phyloP scores from a whole-genome alignment of 2,797 vertebrate species.

The Bradypodion ventrale region DNA sequence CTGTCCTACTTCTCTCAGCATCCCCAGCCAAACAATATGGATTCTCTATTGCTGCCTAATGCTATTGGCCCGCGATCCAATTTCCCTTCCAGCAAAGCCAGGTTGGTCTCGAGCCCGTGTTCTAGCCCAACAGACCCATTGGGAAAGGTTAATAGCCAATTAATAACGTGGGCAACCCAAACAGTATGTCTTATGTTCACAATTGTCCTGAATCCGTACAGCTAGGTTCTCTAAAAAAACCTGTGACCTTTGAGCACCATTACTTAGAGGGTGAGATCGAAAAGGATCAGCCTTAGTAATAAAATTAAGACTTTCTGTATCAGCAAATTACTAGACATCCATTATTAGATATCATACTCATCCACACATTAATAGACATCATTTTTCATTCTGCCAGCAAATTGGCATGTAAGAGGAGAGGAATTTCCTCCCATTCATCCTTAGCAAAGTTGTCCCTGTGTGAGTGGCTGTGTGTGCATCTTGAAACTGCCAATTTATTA shows the following conservation, averaged over 20 bases:
- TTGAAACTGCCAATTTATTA: neutral
- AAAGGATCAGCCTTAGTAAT: conserved; percentile 4
- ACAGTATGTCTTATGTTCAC: neutral
- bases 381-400: conserved; percentile 30
- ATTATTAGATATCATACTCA: conserved; percentile 24
- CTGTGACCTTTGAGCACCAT: conserved; percentile 17
- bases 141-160: too few species aligned
- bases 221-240: neutral
- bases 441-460: conserved; percentile 5
- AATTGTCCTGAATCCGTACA: neutral
- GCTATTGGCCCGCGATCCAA: too few species aligned
- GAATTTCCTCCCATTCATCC: conserved; percentile 4
- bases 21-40: too few species aligned
- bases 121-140: too few species aligned
- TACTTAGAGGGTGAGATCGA: neutral
- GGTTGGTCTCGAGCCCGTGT: too few species aligned
- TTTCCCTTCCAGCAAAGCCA: too few species aligned
- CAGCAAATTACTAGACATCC: conserved; percentile 23
- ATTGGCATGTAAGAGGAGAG: conserved; percentile 13
- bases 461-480: neutral
- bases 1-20: too few species aligned
- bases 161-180: too few species aligned
- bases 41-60: too few species aligned
- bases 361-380: conserved; percentile 36
- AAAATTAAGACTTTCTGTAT: conserved; percentile 4